Percentiles rank a stretch among this genome's conserved stretches.
These are phyloP conservation scores for Xiphorhynchus erythropygius DNA, from an alignment of 2,797 vertebrate species.

Conservation along the genomic window DNA sequence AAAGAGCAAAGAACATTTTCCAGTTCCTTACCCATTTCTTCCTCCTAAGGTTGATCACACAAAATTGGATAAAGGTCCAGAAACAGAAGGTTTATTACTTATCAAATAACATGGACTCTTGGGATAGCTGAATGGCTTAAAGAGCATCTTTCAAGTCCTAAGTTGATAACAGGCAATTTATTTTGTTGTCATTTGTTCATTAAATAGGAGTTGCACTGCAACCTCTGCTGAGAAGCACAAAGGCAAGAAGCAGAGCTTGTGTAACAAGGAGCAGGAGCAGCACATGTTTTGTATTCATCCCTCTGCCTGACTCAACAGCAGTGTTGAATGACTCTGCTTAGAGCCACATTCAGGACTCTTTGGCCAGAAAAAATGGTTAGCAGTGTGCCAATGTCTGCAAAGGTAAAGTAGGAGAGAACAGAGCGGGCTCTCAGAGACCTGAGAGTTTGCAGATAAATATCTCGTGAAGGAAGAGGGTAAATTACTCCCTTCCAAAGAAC, in stretches of 20 bases:
- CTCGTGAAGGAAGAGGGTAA: not conserved
- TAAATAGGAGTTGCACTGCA: not conserved
- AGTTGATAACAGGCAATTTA: not conserved
- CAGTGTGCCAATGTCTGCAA: not conserved
- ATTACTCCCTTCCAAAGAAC: not conserved
- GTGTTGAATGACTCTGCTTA: not conserved
- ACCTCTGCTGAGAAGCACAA: not conserved
- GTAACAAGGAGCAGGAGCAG: slow-evolving; percentile 8
- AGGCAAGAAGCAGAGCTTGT: not conserved
- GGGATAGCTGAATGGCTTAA: not conserved
- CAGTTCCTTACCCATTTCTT: not conserved
- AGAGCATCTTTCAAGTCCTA: not conserved
- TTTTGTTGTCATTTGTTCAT: not conserved
- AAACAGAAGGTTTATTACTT: not conserved
- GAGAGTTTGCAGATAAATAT: not conserved
- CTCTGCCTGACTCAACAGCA: not conserved
- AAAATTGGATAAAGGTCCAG: not conserved
- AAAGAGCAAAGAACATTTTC: not conserved
- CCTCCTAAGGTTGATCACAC: not conserved
- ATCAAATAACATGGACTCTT: not conserved
- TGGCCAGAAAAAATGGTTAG: not conserved
- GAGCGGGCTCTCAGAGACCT: not conserved
- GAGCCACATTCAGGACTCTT: not conserved
- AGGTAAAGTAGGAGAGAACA: slow-evolving; percentile 11
- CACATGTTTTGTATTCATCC: slow-evolving; percentile 24